A percentile compares a stretch with the other conserved stretches of the same genome.
These are phyloP conservation scores for Ondatra zibethicus DNA, from an alignment of 2,113 vertebrate genomes.

Conservation along the genomic window DNA sequence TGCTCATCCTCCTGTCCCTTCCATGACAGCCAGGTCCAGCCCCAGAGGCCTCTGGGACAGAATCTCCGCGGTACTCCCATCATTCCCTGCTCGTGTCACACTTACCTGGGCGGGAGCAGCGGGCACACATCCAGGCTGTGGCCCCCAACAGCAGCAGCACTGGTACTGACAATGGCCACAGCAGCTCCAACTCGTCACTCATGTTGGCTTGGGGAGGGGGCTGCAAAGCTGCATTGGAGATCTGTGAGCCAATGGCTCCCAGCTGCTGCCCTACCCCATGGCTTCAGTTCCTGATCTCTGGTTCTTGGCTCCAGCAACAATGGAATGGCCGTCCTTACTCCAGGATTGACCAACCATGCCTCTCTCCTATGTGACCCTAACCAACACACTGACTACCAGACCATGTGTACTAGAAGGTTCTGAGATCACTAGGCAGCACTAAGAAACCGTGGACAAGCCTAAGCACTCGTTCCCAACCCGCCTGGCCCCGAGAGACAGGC, in stretches of 20 bases:
- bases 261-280: too few species aligned
- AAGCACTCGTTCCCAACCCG: too few species aligned
- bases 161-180: slow-evolving; percentile 39
- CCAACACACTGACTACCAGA: not conserved
- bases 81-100: fast-evolving
- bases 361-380: not conserved
- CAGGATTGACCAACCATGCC: not conserved
- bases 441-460: fast-evolving
- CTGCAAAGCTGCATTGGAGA: not conserved
- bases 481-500: not conserved
- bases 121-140: slow-evolving; percentile 73
- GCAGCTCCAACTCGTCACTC: slow-evolving; percentile 78
- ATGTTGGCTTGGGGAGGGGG: slow-evolving; percentile 61
- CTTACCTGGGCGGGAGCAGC: slow-evolving; percentile 81
- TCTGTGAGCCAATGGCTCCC: not conserved
- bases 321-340: not conserved
- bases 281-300: fast-evolving
- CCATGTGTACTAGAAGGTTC: not conserved
- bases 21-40: not conserved
- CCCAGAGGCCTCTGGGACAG: not conserved
- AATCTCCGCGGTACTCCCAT: fast-evolving
- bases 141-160: slow-evolving; percentile 81
- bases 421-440: not conserved
- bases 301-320: not conserved
- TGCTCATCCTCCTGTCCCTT: not conserved